Base-by-base conservation (phyloP, 1,140 invertebrate genomes). In the Macrobrachium nipponense region DNA sequence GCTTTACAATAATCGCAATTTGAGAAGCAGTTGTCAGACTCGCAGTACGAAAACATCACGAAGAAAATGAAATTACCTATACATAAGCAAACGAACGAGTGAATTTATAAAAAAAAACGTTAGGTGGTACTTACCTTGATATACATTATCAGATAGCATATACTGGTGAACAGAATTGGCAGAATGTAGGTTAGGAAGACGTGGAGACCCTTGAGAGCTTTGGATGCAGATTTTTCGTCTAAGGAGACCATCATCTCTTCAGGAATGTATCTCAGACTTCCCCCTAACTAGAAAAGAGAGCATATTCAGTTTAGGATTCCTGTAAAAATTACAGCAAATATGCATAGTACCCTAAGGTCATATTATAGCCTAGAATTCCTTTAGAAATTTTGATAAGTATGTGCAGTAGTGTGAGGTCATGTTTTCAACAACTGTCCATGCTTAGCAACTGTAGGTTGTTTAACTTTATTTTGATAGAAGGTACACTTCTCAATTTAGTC, bases 241-340 rank as follows among this genome's bases (percentile, higher is more conserved):
- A 88, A 75, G 58, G 80, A 76, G 20, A 85, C 87, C 75, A 88
- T 76, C 64, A 88, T 36, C 61, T 88, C 87, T 61, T 85, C n/a
- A 5, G 43, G n/a, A 27, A 79, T 64, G 8, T 60, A 75, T 60
- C 59, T 77, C 23, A 88, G 60, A 23, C 73, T 62, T 1, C 87
- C 82, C 17, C 73, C 18, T 7, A 62, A 27, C 87, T 88, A 77
- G 14, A 17, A 62, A 8, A 44, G n/a, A 12, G 5, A 17, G 61
- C 5, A 64, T 15, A 20, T 51, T 51, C 18, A 12, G 27, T 51
- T 12, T 23, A 23, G n/a, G 15, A 23, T n/a, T 59, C 23, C 51
- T 17, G n/a, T 78, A 23, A 6, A 61, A 20, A 23, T 20, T 44
- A 27, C 18, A 17, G 43, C 7, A 43, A 15, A 36, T 10, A 8